Evolutionary conservation across 37 sponge, comb jelly and placozoan genomes (phyloP), one percentile per base, ranked within the genome.

Genomic region (Ephydatia muelleri): DNA sequence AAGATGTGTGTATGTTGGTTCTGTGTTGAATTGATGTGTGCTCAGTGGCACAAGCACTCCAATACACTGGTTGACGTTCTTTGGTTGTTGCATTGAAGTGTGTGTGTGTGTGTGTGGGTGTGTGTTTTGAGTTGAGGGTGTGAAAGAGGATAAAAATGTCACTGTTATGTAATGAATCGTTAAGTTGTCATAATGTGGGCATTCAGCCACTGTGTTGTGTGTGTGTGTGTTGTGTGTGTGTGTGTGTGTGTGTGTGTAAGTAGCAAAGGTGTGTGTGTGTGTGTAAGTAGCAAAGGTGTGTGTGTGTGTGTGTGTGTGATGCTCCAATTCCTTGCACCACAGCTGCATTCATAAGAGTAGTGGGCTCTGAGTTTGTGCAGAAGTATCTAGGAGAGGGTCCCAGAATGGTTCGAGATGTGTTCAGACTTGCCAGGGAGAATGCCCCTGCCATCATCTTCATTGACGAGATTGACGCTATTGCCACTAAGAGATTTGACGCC

Each of bases 381-480:
- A 98, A 98, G 84, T 98, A 98, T 83, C 89, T 98, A 14, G 98
- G 98, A 8, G 98, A 98, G 73, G 98, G 98, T 0, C 96, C 98
- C 6, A 65, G 98, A 23, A 98, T 98, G 98, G 98, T 98, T 0
- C 76, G 98, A 11, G 98, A 98, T 85, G 98, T 98, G 66, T 98
- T 98, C 86, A 80, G 98, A 80, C 84, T 98, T 6, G 98, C 98
- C 32, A 94, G 88, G 65, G 98, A 98, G 90, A 98, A 98, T 91
- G 94, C 98, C 47, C 98, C 98, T 23, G 90, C 98, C 12, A 98
- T 98, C 73, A 96, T 98, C 29, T 98, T 98, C 85, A 98, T 98
- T 57, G 98, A 98, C 81, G 98, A 98, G 83, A 98, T 98, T 72
- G 98, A 98, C 86, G 98, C 98, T 49, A 98, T 98, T 49, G 98